Evolutionary conservation across 2,113 vertebrate species (phyloP).

Genomic region (Phylloscopus whistleri): DNA sequence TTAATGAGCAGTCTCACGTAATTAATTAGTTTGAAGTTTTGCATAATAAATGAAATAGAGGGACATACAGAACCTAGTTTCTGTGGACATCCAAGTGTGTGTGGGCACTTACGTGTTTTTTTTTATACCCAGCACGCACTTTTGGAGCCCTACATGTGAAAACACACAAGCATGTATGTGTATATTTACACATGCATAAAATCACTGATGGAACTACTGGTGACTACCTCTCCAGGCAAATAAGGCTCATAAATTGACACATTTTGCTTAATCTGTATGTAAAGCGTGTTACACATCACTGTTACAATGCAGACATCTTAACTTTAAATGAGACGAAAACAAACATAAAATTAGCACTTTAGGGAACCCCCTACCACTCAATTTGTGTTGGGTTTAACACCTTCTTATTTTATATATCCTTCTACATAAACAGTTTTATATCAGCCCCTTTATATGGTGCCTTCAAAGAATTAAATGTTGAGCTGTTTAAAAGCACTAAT

Average conservation of each 20-base stretch:
- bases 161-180: fast-evolving
- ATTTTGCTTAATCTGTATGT: slow-evolving; percentile 70
- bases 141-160: not conserved
- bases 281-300: slow-evolving; percentile 45
- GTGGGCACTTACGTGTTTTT: fast-evolving
- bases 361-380: slow-evolving; percentile 68
- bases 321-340: slow-evolving; percentile 74
- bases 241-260: slow-evolving; percentile 61
- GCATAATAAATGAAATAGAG: not conserved
- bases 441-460: slow-evolving; percentile 66
- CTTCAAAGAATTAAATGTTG: slow-evolving; percentile 71
- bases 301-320: slow-evolving; percentile 68
- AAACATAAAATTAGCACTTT: slow-evolving; percentile 79
- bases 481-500: slow-evolving; percentile 78
- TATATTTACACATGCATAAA: not conserved
- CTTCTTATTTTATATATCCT: slow-evolving; percentile 74
- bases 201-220: slow-evolving; percentile 31
- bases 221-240: slow-evolving; percentile 60
- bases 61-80: not conserved
- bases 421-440: slow-evolving; percentile 78
- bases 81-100: fast-evolving
- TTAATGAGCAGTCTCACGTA: not conserved
- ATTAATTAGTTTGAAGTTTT: not conserved
- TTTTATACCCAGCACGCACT: not conserved
- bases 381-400: slow-evolving; percentile 76